phyloP scores from a whole-genome alignment of 2,113 vertebrate species.

The Platichthys flesus region DNA sequence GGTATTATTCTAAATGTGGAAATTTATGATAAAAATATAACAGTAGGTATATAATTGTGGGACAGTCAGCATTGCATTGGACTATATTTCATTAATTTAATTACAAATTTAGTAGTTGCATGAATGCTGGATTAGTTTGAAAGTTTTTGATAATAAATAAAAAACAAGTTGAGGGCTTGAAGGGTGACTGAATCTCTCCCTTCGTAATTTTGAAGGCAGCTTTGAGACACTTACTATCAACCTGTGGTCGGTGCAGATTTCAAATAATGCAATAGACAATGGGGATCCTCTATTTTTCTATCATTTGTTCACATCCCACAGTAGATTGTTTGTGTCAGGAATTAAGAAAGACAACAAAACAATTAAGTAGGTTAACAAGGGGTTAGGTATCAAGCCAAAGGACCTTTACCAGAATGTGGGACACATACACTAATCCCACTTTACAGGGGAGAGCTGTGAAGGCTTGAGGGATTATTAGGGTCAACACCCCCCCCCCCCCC shows the following conservation, averaged over 20 bases:
- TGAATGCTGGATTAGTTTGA: too few species aligned
- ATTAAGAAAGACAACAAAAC: slow-evolving; percentile 26
- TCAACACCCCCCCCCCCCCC: slow-evolving; percentile 31
- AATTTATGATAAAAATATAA: too few species aligned
- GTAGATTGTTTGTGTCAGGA: slow-evolving; percentile 5
- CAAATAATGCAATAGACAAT: background rate
- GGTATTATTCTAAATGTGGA: too few species aligned
- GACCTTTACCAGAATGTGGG: slow-evolving; percentile 23
- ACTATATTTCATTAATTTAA: too few species aligned
- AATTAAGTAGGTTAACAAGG: slow-evolving; percentile 57
- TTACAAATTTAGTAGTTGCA: too few species aligned
- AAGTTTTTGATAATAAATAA: too few species aligned
- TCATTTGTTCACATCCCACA: background rate
- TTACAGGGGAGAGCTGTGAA: slow-evolving; percentile 27
- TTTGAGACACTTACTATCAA: background rate
- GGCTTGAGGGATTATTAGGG: slow-evolving; percentile 40
- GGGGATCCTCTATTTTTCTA: background rate
- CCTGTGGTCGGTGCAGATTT: background rate
- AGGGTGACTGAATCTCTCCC: too few species aligned
- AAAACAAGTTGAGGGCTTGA: too few species aligned
- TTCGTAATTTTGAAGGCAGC: too few species aligned
- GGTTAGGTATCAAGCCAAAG: slow-evolving; percentile 50
- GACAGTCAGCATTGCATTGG: too few species aligned
- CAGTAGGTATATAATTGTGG: too few species aligned
- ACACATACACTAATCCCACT: slow-evolving; percentile 54